These are phyloP conservation scores for Aldabrachelys gigantea DNA, from an alignment of 2,113 vertebrate genomes.

Conservation along the genomic window DNA sequence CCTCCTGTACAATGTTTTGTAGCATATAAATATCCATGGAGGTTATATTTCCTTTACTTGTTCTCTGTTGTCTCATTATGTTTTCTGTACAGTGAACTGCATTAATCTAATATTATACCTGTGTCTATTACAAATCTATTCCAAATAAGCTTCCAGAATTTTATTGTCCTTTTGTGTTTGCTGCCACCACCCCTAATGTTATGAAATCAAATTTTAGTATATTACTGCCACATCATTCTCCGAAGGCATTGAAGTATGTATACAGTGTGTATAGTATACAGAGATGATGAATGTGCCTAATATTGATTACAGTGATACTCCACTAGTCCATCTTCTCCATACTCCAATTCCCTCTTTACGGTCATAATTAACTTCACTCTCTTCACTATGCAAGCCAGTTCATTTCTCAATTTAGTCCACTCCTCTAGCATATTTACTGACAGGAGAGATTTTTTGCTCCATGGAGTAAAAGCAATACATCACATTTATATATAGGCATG, in stretches of 20 bases:
- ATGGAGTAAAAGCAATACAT: neutral
- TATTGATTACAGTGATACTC: neutral
- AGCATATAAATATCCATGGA: neutral
- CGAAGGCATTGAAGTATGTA: neutral
- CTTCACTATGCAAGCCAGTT: neutral
- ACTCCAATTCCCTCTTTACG: neutral
- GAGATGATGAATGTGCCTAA: neutral
- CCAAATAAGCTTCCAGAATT: neutral
- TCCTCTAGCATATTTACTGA: neutral
- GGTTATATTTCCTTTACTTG: conserved; percentile 9
- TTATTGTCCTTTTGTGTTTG: neutral
- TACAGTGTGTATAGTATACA: fast-evolving
- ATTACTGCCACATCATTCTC: neutral
- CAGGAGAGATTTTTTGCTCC: conserved; percentile 20
- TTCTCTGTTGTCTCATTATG: neutral
- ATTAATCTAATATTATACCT: neutral
- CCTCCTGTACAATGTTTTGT: neutral
- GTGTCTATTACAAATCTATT: neutral
- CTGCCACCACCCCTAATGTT: neutral
- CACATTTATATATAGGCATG: neutral
- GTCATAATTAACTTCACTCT: neutral
- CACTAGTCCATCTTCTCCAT: neutral
- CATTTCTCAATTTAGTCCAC: conserved; percentile 38
- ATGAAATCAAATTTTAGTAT: neutral
- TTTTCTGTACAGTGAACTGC: neutral